Percentiles rank a stretch among this genome's conserved stretches.
phyloP scores from a whole-genome alignment of 2,113 vertebrate species.

The Ciconia boyciana region DNA sequence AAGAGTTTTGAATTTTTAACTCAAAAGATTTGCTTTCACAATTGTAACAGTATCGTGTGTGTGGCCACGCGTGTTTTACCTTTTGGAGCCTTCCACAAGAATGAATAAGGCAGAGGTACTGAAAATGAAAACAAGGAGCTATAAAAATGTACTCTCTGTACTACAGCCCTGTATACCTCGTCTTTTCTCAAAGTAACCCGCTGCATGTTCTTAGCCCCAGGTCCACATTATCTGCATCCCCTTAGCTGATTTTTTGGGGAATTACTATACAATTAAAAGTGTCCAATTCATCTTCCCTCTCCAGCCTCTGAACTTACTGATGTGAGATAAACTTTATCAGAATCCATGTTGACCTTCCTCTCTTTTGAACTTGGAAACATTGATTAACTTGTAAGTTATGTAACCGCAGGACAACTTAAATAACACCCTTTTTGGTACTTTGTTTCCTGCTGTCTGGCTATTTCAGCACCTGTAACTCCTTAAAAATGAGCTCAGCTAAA shows the following conservation, averaged over 20 bases:
- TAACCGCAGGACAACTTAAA: background rate
- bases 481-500: background rate
- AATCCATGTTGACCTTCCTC: slow-evolving; percentile 24
- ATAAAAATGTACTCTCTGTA: background rate
- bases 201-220: background rate
- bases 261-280: background rate
- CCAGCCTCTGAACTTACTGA: background rate
- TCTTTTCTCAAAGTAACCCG: background rate
- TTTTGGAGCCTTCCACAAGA: background rate
- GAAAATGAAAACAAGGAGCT: background rate
- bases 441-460: background rate
- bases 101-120: background rate
- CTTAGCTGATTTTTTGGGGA: background rate
- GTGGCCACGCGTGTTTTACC: background rate
- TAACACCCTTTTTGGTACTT: background rate
- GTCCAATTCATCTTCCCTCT: background rate
- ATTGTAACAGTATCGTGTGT: background rate
- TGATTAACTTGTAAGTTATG: slow-evolving; percentile 34
- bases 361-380: slow-evolving; percentile 42
- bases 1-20: slow-evolving; percentile 38
- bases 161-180: background rate
- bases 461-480: background rate
- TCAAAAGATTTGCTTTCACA: background rate
- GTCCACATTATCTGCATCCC: background rate
- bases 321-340: slow-evolving; percentile 15